Base-by-base conservation (phyloP, 2,888 invertebrate species). In the Oxyteleia sp. region DNA sequence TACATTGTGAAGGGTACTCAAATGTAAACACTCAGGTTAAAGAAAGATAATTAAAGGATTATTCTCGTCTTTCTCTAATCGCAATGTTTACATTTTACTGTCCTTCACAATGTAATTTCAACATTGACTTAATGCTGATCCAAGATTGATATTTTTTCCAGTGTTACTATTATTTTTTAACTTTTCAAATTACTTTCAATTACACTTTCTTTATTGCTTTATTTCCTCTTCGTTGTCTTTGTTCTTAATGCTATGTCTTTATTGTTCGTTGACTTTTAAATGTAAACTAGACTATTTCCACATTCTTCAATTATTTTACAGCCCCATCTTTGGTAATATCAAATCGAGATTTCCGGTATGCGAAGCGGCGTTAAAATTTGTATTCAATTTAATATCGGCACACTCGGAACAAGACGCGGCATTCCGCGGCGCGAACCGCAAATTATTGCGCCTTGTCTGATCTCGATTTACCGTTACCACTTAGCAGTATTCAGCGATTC, bases 401-500 rank as follows among this genome's bases (percentile, higher is more conserved):
- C 69, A 63, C 74, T 78, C 45, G 43, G 69, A 63, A 84, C 81
- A 84, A 81, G 69, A 75, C 71, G 74, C 82, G 55, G 80, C 75
- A 82, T 85, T 85, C 80, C 82, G 72, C 66, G 69, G 80, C 74
- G 69, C 64, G 68, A 76, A 80, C 80, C 83, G 81, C 85, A 85
- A 83, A 83, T 85, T 85, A 83, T 85, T 82, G 85, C 75, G 74
- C 66, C 80, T 85, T 85, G 88, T 86, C 88, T 84, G 88, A 85
- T 88, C 87, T 81, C 86, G 85, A 84, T 88, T 88, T 88, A 89
- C 89, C 89, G 89, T 89, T 89, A 89, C 68, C 79, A 59, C 84
- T 86, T 79, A 83, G 64, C 81, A 59, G 66, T 53, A 74, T 57
- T 79, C 76, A 64, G 35, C 66, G 82, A 85, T 80, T 85, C 59